A percentile compares a stretch with the other conserved stretches of the same genome.
phyloP scores from a whole-genome alignment of 2,888 invertebrate genomes.

The Thysanoteuthis rhombus region DNA sequence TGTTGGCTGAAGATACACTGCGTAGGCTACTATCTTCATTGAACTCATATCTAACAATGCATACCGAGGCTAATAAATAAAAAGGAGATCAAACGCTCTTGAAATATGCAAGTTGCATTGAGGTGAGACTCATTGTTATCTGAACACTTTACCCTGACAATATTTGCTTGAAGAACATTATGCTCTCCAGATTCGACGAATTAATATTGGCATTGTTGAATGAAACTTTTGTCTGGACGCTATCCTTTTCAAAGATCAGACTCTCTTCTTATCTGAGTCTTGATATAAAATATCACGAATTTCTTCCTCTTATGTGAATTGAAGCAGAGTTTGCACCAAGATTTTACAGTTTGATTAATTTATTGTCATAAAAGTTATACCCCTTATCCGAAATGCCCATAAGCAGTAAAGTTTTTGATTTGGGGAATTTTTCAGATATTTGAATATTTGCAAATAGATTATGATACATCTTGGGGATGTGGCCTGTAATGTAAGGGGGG shows the following conservation, averaged over 20 bases:
- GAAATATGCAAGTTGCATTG: conserved; percentile 12
- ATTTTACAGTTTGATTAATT: background rate
- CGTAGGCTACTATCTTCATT: background rate
- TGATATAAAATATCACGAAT: background rate
- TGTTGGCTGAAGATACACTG: background rate
- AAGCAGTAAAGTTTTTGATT: too few species aligned
- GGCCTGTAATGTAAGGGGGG: too few species aligned
- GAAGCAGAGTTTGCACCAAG: background rate
- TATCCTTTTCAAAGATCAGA: background rate
- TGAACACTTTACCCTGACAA: background rate
- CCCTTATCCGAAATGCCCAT: too few species aligned
- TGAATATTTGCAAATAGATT: too few species aligned
- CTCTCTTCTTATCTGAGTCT: background rate
- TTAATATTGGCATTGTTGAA: background rate
- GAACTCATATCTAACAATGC: background rate
- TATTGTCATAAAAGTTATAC: background rate
- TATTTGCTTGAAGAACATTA: background rate
- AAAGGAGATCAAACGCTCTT: background rate
- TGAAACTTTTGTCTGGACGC: background rate
- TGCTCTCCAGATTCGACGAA: background rate
- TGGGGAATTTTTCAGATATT: too few species aligned
- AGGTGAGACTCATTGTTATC: background rate
- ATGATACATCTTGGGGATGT: too few species aligned
- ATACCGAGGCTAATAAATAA: background rate
- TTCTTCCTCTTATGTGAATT: background rate